Evolutionary conservation across 2,113 vertebrate species (phyloP).

Genomic region (Ondatra zibethicus): DNA sequence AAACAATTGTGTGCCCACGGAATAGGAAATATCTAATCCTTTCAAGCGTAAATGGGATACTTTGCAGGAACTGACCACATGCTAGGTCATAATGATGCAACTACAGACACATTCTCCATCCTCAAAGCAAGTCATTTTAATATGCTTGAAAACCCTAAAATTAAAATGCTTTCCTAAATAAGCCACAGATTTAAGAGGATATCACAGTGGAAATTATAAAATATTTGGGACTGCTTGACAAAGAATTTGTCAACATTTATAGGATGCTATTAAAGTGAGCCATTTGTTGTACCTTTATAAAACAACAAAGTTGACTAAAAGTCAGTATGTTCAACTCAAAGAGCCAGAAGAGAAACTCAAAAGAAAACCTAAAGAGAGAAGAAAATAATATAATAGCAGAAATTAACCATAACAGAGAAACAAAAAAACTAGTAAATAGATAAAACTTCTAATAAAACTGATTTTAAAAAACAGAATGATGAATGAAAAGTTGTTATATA

Average conservation of each 20-base stretch:
- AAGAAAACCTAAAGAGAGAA: conserved; percentile 50
- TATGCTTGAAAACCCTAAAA: conserved; percentile 2
- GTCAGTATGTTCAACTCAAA: conserved; percentile 1
- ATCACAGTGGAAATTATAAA: conserved; percentile 40
- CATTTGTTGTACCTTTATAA: background rate
- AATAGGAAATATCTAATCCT: conserved; percentile 21
- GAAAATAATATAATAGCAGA: conserved; percentile 35
- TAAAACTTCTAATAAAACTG: conserved; percentile 19
- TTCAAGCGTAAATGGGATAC: conserved; percentile 23
- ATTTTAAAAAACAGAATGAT: background rate
- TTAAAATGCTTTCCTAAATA: conserved; percentile 32
- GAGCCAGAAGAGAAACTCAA: conserved; percentile 11
- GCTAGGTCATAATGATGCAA: conserved; percentile 19
- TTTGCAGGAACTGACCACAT: conserved; percentile 49
- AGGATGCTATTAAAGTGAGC: background rate
- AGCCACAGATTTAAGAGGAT: conserved; percentile 28
- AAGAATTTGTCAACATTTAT: background rate
- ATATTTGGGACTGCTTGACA: background rate
- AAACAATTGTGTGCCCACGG: conserved; percentile 7
- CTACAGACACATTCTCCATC: background rate
- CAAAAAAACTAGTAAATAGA: background rate
- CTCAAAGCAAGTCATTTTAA: conserved; percentile 29
- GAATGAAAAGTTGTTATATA: background rate
- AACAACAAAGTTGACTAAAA: background rate
- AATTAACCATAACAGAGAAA: conserved; percentile 9